phyloP scores from a whole-genome alignment of 1,140 invertebrate species.

The Drosophila ficusphila region DNA sequence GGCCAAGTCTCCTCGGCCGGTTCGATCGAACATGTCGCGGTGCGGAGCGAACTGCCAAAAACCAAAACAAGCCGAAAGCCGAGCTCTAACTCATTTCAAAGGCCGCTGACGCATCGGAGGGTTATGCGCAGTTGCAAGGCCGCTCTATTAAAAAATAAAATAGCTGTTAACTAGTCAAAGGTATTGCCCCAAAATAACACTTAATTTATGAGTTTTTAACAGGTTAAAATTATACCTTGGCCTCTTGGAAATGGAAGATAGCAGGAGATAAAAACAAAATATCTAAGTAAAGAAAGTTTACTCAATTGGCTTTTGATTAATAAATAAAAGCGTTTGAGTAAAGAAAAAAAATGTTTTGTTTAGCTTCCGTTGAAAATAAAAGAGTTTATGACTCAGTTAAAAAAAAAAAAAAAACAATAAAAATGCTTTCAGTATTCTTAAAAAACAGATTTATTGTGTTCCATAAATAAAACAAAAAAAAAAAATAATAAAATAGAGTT shows the following conservation, averaged over 20 bases:
- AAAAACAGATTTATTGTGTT: neutral
- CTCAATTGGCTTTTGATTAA: no score
- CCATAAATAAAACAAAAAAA: no score
- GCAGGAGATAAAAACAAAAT: no score
- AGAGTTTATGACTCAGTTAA: neutral
- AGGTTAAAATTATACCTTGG: no score
- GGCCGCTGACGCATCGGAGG: constrained; percentile 29
- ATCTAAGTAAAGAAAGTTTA: no score
- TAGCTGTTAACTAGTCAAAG: neutral
- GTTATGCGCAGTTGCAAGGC: constrained; percentile 9
- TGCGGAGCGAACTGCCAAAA: constrained; percentile 21
- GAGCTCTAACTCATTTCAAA: constrained; percentile 14
- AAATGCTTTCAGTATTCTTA: neutral
- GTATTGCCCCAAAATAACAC: neutral
- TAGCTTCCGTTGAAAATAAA: neutral
- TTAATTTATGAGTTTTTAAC: neutral
- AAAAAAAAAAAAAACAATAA: no score
- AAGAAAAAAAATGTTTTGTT: neutral
- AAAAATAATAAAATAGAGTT: no score
- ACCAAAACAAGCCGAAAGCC: constrained; percentile 23
- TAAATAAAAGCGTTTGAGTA: no score
- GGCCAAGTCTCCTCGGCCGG: constrained; percentile 1
- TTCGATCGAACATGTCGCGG: constrained; percentile 56
- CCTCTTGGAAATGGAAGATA: no score
- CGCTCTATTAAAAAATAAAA: neutral